Percentiles rank a stretch among this genome's conserved stretches.
phyloP scores from a whole-genome alignment of 2,113 vertebrate genomes.

The Artemisiospiza belli region DNA sequence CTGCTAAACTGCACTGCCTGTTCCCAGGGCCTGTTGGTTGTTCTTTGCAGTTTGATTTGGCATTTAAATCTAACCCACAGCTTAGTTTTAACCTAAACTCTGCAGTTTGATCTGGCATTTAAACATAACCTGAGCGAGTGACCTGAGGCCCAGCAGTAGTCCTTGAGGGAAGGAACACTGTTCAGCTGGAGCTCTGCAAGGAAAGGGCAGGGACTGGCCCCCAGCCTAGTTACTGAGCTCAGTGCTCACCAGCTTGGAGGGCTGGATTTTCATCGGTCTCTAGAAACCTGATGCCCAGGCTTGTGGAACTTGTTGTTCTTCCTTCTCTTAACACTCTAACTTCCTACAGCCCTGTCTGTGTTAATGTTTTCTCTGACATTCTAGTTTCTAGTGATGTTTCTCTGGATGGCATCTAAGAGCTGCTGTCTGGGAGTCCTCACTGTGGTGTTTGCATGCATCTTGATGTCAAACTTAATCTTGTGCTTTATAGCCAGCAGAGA shows the following conservation, averaged over 20 bases:
- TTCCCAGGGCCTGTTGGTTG: not conserved
- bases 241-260: not conserved
- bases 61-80: not conserved
- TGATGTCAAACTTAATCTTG: not conserved
- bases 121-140: not conserved
- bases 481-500: not conserved
- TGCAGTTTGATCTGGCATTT: not conserved
- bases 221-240: not conserved
- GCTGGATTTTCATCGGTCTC: not conserved
- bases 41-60: not conserved
- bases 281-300: not conserved
- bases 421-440: not conserved
- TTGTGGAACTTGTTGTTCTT: not conserved
- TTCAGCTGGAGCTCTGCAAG: not conserved
- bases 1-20: not conserved
- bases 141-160: not conserved
- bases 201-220: not conserved
- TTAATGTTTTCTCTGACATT: not conserved
- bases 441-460: conserved; percentile 36
- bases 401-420: not conserved
- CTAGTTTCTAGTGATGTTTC: not conserved
- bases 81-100: not conserved
- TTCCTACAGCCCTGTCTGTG: not conserved
- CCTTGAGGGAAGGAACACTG: not conserved
- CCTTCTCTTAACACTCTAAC: not conserved